Conservation (phyloP, 1,140 invertebrate species). For the Drosophila sproati region DNA sequence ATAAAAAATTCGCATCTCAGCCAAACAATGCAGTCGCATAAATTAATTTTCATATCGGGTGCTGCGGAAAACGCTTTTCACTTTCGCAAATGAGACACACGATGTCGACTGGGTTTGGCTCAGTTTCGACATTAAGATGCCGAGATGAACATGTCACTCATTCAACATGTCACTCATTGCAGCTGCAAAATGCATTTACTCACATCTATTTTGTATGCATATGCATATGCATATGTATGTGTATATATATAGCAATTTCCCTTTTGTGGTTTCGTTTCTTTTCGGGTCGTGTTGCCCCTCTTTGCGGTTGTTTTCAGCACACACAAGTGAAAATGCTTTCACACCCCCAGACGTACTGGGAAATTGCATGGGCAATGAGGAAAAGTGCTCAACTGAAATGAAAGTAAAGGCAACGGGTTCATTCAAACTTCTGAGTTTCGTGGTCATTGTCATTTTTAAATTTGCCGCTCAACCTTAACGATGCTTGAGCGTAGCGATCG, state of each 20-base stretch:
- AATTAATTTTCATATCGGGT: slow-evolving; percentile 71
- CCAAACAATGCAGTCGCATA: slow-evolving; percentile 67
- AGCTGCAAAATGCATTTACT: not conserved
- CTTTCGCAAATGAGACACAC: slow-evolving; percentile 57
- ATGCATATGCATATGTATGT: not conserved
- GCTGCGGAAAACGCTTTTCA: slow-evolving; percentile 67
- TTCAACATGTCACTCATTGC: slow-evolving; percentile 34
- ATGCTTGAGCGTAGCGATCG: not conserved
- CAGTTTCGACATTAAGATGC: slow-evolving; percentile 47
- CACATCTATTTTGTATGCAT: not conserved
- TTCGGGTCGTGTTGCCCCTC: slow-evolving; percentile 40
- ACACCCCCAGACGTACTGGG: slow-evolving; percentile 31
- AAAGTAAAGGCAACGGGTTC: slow-evolving; percentile 11
- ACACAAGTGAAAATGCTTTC: slow-evolving; percentile 61
- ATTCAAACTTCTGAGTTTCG: not conserved
- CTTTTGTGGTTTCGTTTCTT: slow-evolving; percentile 38
- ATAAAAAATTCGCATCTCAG: slow-evolving; percentile 23
- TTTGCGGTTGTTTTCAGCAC: slow-evolving; percentile 19
- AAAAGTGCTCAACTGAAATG: slow-evolving; percentile 38
- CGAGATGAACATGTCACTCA: slow-evolving; percentile 43
- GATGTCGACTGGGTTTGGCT: slow-evolving; percentile 30
- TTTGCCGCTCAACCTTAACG: not conserved
- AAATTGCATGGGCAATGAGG: slow-evolving; percentile 60
- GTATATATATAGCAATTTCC: slow-evolving; percentile 25
- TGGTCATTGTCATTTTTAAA: not conserved